These are phyloP conservation scores for Tribolium madens DNA, from an alignment of 1,140 invertebrate species.

Conservation along the genomic window DNA sequence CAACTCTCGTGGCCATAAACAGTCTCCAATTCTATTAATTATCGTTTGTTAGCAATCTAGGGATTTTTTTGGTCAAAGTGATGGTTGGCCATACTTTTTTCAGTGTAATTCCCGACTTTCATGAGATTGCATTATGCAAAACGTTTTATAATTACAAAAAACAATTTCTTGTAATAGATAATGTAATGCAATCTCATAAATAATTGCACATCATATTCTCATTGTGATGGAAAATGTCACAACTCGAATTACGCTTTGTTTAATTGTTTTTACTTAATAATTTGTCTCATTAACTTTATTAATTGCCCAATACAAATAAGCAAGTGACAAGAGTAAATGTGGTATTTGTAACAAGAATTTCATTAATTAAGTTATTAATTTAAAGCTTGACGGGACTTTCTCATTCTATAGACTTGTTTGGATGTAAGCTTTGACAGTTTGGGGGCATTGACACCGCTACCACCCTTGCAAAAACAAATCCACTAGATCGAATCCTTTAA, in stretches of 20 bases:
- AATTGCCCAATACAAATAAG: not conserved
- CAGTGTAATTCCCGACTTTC: no score
- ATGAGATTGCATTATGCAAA: not conserved
- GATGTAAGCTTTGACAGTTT: no score
- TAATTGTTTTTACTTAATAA: not conserved
- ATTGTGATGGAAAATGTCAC: not conserved
- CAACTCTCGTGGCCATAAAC: not conserved
- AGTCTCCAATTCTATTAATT: not conserved
- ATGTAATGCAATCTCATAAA: not conserved
- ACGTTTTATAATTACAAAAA: not conserved
- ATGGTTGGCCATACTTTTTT: not conserved
- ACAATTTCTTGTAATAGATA: not conserved
- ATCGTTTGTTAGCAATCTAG: not conserved
- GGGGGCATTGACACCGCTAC: no score
- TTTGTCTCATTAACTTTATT: not conserved
- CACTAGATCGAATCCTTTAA: no score
- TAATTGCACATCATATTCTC: not conserved
- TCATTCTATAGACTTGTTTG: not conserved
- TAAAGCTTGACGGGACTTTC: not conserved
- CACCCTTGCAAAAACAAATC: no score
- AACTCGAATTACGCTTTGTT: not conserved
- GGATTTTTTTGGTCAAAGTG: not conserved
- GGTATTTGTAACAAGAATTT: not conserved
- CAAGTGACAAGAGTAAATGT: not conserved
- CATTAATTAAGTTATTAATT: not conserved